phyloP scores from a whole-genome alignment of 2,888 invertebrate genomes.

The Chelonus formosanus region DNA sequence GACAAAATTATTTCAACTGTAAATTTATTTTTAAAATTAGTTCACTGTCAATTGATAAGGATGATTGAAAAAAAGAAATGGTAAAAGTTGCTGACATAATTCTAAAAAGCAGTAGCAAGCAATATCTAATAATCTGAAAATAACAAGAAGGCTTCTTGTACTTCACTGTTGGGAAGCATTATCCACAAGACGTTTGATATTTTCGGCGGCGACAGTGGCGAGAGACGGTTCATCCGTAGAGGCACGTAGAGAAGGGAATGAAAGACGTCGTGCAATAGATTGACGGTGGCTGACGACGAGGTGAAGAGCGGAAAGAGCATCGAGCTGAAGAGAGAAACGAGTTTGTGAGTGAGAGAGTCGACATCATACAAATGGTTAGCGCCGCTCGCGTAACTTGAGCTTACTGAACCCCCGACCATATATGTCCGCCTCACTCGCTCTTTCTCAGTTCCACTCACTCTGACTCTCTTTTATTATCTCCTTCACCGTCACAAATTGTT shows the following conservation, averaged over 20 bases:
- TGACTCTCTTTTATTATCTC: slow-evolving; percentile 41
- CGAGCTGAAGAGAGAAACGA: slow-evolving; percentile 30
- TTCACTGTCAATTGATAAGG: too few species aligned
- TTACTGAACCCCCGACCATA: slow-evolving; percentile 62
- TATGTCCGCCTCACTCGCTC: slow-evolving; percentile 60
- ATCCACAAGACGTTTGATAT: slow-evolving; percentile 49
- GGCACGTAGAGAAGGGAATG: slow-evolving; percentile 7
- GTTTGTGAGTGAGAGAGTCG: slow-evolving; percentile 36
- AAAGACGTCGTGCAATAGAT: slow-evolving; percentile 8
- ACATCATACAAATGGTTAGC: slow-evolving; percentile 57
- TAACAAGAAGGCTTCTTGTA: slow-evolving; percentile 49
- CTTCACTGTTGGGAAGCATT: slow-evolving; percentile 32
- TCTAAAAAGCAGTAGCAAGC: slow-evolving; percentile 41
- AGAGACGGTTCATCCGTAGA: slow-evolving; percentile 15
- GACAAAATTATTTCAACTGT: too few species aligned
- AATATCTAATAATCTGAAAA: slow-evolving; percentile 59
- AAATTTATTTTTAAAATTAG: too few species aligned
- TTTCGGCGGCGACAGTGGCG: slow-evolving; percentile 50
- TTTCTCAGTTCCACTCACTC: slow-evolving; percentile 52
- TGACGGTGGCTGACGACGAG: neutral
- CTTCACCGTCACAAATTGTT: slow-evolving; percentile 31
- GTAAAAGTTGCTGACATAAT: too few species aligned
- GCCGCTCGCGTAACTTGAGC: slow-evolving; percentile 63
- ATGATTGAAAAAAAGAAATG: too few species aligned
- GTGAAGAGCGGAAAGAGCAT: slow-evolving; percentile 1